Percentiles rank a stretch among this genome's conserved stretches.
These are phyloP conservation scores for Halcyon badia DNA, from an alignment of 2,797 vertebrate species.

Conservation along the genomic window DNA sequence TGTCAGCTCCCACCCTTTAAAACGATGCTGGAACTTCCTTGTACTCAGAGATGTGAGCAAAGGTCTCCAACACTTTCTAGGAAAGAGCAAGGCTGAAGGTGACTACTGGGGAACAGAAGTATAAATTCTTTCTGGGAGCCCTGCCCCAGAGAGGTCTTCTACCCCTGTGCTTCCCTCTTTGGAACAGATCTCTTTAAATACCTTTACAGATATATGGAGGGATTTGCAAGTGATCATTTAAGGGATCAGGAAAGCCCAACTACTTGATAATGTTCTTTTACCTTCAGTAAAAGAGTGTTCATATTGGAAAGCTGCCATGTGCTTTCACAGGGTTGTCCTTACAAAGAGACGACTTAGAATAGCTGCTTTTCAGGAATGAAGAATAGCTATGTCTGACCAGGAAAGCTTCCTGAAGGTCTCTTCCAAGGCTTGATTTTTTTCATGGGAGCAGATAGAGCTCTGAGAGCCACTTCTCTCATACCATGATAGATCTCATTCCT, in stretches of 20 bases:
- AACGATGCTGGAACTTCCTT: neutral
- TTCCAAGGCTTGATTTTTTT: neutral
- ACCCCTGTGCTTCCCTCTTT: neutral
- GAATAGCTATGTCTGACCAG: neutral
- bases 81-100: neutral
- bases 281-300: neutral
- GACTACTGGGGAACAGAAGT: neutral
- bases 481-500: neutral
- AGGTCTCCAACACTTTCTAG: neutral
- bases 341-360: neutral
- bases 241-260: neutral
- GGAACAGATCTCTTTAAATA: neutral
- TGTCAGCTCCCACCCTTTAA: slow-evolving; percentile 39
- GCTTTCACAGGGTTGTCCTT: neutral
- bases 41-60: neutral
- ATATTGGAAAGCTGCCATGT: neutral
- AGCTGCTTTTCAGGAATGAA: neutral
- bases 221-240: neutral
- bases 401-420: neutral
- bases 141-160: neutral
- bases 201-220: neutral
- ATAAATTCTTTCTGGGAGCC: neutral
- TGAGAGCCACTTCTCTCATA: neutral
- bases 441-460: neutral
- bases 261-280: neutral